Conservation (phyloP, 1,140 invertebrate genomes). For the Cotesia glomerata region DNA sequence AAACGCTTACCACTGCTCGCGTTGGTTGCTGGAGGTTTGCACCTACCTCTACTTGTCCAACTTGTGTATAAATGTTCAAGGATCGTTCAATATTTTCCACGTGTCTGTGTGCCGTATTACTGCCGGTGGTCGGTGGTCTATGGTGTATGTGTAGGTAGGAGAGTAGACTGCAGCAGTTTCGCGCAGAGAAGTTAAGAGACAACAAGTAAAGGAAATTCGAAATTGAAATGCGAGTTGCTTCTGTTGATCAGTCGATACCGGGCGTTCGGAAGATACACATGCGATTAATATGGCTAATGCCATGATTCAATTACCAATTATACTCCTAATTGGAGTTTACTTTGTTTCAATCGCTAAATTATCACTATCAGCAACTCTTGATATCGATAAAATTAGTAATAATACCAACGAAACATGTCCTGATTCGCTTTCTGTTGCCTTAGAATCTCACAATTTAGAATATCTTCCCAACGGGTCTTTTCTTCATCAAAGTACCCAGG, state of each 20-base stretch:
- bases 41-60: no score
- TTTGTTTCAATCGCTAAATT: neutral
- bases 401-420: neutral
- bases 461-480: constrained; percentile 35
- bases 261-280: neutral
- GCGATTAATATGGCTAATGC: neutral
- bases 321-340: neutral
- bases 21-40: no score
- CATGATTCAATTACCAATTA: neutral
- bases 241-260: neutral
- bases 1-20: no score
- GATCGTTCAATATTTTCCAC: neutral
- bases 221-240: neutral
- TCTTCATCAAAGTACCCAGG: constrained; percentile 21
- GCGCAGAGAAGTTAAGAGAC: constrained; percentile 1
- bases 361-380: neutral
- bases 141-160: neutral
- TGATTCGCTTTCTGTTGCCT: neutral
- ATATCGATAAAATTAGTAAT: neutral
- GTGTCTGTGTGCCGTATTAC: no score
- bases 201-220: neutral
- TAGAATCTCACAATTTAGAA: neutral
- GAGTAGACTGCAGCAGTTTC: neutral
- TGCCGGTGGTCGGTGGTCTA: neutral
- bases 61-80: constrained; percentile 2